Evolutionary conservation across 2,113 vertebrate genomes (phyloP).

Genomic region (Sinocyclocheilus anshuiensis): DNA sequence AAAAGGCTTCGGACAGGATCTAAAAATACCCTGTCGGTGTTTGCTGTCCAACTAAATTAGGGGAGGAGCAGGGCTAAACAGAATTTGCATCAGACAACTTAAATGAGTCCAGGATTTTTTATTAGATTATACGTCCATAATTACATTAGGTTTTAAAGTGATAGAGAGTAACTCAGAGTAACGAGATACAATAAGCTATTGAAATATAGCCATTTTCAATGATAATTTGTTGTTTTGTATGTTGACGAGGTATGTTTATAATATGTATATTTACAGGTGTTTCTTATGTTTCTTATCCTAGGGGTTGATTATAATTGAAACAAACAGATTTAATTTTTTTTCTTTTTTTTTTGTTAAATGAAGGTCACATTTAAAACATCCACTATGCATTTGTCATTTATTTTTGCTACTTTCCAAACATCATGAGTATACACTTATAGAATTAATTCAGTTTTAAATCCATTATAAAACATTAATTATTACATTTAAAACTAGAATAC

Average conservation of each 20-base stretch:
- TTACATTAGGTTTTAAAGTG: slow-evolving; percentile 33
- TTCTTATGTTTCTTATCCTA: background rate
- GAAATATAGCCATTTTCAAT: background rate
- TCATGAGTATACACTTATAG: background rate
- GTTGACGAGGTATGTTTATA: background rate
- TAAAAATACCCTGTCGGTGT: slow-evolving; percentile 36
- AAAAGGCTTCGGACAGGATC: slow-evolving; percentile 26
- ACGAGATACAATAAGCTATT: slow-evolving; percentile 20
- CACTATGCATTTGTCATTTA: background rate
- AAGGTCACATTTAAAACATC: background rate
- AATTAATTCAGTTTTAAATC: background rate
- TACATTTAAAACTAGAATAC: background rate
- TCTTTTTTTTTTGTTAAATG: too few species aligned
- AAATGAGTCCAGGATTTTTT: slow-evolving; percentile 37
- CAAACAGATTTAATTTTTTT: background rate
- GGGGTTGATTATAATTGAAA: background rate
- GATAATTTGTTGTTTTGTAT: background rate
- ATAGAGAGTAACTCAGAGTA: slow-evolving; percentile 16
- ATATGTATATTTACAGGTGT: background rate
- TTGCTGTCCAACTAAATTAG: slow-evolving; percentile 47
- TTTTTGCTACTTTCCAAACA: background rate
- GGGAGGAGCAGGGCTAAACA: slow-evolving; percentile 24
- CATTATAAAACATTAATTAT: background rate
- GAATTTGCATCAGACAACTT: slow-evolving; percentile 25
- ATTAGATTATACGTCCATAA: slow-evolving; percentile 44